Evolutionary conservation across 1,140 invertebrate species (phyloP).

Genomic region (Aphis gossypii): DNA sequence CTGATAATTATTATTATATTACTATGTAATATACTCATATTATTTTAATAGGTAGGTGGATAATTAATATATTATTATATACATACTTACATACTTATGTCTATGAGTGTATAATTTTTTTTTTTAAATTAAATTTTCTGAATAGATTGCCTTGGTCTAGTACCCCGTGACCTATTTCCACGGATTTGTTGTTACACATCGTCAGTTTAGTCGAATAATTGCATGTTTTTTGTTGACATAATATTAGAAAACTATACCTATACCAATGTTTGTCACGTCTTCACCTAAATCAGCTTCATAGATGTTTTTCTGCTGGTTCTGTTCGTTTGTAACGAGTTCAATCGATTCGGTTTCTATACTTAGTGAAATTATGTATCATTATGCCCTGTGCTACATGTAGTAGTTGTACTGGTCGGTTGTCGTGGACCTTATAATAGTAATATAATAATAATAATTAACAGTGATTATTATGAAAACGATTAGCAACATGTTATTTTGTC

Average conservation of each 20-base stretch:
- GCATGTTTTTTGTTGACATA: constrained; percentile 3
- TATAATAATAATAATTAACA: not conserved
- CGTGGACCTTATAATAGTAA: not conserved
- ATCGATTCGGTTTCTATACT: not conserved
- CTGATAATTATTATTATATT: not conserved
- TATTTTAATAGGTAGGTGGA: not conserved
- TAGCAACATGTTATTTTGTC: not conserved
- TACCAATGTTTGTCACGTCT: not conserved
- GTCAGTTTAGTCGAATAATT: not conserved
- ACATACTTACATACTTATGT: not conserved
- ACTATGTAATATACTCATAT: not conserved
- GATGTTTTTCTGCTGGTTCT: not conserved
- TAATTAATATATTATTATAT: not conserved
- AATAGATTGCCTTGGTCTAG: not conserved
- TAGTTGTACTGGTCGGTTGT: not conserved
- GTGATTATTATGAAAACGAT: not conserved
- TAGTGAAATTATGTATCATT: not conserved
- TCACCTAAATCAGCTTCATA: not conserved
- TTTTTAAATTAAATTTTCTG: not conserved
- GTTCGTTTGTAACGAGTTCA: not conserved
- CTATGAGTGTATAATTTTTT: not conserved
- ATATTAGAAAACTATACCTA: not conserved
- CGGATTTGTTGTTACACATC: constrained; percentile 3
- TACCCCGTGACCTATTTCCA: not conserved
- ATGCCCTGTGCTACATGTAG: not conserved